A percentile compares a stretch with the other conserved stretches of the same genome.
Conservation (phyloP, 2,113 vertebrate genomes). For the Cnemophilus loriae region DNA sequence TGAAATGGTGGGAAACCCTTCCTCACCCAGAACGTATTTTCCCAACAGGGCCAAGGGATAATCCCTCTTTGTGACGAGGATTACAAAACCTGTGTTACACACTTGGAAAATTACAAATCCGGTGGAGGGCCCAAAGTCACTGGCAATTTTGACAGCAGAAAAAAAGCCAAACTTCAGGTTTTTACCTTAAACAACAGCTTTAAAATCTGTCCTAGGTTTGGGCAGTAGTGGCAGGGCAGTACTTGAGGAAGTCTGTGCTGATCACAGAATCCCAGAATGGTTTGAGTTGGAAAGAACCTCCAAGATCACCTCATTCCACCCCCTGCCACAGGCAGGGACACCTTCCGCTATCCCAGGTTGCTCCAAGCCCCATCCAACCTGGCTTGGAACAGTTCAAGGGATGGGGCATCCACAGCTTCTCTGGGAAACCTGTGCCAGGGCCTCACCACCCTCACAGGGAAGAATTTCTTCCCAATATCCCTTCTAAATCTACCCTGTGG, state of each 20-base stretch:
- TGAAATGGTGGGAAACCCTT: neutral
- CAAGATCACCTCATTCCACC: neutral
- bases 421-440: neutral
- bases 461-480: neutral
- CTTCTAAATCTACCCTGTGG: neutral
- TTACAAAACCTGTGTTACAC: neutral
- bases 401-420: neutral
- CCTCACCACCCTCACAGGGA: neutral
- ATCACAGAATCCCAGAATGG: neutral
- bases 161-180: neutral
- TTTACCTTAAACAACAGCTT: neutral
- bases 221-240: neutral
- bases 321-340: neutral
- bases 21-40: neutral
- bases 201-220: neutral
- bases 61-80: neutral
- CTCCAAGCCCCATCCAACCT: accelerated
- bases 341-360: neutral
- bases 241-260: neutral
- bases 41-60: neutral
- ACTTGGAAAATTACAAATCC: neutral
- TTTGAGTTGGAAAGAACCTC: neutral
- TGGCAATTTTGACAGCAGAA: neutral
- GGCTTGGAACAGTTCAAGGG: neutral
- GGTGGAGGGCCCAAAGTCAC: neutral